Percentiles rank a stretch among this genome's conserved stretches.
Conservation (phyloP, 2,888 invertebrate species). For the Clunio marinus region DNA sequence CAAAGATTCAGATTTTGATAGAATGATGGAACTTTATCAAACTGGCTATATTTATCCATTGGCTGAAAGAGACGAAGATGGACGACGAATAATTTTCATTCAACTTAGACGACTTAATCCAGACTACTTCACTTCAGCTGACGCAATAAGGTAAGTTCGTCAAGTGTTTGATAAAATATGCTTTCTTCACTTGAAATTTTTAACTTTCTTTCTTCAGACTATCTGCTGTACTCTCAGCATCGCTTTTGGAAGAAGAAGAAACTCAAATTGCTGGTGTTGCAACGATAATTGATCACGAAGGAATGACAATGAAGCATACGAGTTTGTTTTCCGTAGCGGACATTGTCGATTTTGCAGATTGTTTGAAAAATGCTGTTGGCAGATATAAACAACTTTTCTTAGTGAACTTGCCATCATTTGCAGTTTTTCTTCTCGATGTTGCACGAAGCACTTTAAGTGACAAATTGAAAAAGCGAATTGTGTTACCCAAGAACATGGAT, state of each 20-base stretch:
- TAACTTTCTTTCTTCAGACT: not conserved
- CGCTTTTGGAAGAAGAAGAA: constrained; percentile 77
- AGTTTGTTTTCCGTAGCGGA: constrained; percentile 78
- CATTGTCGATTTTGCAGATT: constrained; percentile 65
- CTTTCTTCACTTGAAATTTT: too few species aligned
- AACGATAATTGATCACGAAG: constrained; percentile 77
- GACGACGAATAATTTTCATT: constrained; percentile 73
- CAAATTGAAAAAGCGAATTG: constrained; percentile 74
- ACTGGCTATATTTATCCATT: constrained; percentile 76
- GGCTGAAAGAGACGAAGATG: constrained; percentile 67
- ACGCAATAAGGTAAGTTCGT: constrained; percentile 25
- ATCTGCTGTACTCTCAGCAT: constrained; percentile 71
- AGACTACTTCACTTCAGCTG: constrained; percentile 66
- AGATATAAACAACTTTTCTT: constrained; percentile 85
- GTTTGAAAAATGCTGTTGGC: constrained; percentile 76
- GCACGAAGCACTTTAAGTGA: constrained; percentile 78
- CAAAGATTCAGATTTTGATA: constrained; percentile 72
- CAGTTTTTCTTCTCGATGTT: constrained; percentile 77
- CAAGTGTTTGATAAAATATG: not conserved
- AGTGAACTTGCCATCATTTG: constrained; percentile 76
- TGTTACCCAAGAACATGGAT: constrained; percentile 65
- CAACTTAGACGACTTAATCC: constrained; percentile 77
- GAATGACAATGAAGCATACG: constrained; percentile 77
- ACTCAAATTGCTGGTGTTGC: constrained; percentile 79
- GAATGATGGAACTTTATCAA: constrained; percentile 73